These are phyloP conservation scores for Scomber colias DNA, from an alignment of 2,113 vertebrate genomes.

Conservation along the genomic window DNA sequence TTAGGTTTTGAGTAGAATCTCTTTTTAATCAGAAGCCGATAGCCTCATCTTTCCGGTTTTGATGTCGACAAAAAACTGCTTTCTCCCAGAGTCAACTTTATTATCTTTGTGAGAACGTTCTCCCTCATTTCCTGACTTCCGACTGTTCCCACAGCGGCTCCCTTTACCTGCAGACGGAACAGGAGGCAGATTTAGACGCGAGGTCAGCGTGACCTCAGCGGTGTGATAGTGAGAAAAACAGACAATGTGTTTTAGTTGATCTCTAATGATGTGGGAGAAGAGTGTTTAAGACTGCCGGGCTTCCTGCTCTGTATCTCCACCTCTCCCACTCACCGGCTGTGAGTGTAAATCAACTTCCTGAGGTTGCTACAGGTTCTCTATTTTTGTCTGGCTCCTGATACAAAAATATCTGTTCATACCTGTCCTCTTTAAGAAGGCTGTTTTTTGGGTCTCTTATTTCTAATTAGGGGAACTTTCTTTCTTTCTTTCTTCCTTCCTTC, in stretches of 20 bases:
- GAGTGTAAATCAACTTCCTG: conserved; percentile 38
- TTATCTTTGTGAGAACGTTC: conserved; percentile 61
- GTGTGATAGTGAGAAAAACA: conserved; percentile 16
- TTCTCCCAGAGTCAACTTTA: background rate
- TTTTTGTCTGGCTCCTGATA: background rate
- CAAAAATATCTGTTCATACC: too few species aligned
- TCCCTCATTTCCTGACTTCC: conserved; percentile 32
- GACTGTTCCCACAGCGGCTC: conserved; percentile 1
- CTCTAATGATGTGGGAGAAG: conserved; percentile 46
- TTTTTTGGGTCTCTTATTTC: too few species aligned
- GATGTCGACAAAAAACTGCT: background rate
- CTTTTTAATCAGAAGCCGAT: background rate
- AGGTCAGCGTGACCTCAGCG: conserved; percentile 39
- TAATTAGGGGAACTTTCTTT: too few species aligned
- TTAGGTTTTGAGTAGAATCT: background rate
- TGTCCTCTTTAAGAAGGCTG: too few species aligned
- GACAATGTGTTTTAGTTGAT: conserved; percentile 35
- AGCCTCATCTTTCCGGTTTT: conserved; percentile 1
- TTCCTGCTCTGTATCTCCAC: conserved; percentile 53
- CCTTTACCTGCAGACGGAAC: conserved; percentile 54
- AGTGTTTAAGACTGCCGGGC: conserved; percentile 15
- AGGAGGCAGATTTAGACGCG: conserved; percentile 31
- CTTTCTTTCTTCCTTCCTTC: too few species aligned
- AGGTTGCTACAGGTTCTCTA: background rate
- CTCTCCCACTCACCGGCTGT: conserved; percentile 36